Base-by-base conservation (phyloP, 1,140 invertebrate genomes). In the Lucilia sericata region DNA sequence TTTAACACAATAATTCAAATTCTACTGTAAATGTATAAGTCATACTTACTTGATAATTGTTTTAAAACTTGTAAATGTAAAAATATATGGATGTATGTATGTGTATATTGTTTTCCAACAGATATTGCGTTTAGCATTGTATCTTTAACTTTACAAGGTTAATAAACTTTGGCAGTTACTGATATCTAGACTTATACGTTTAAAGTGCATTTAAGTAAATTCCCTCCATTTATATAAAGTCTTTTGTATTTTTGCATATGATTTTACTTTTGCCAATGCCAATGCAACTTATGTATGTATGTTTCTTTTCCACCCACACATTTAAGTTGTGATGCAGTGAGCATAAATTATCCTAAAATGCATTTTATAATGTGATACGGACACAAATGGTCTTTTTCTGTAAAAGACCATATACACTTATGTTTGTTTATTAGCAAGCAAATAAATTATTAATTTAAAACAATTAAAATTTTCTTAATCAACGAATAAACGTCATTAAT, bases 401-500 rank as follows among this genome's bases (percentile, higher is more conserved):
- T 78, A n/a, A 78, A 14, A 34, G 13, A 30, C 25, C 12, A 17
- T 13, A 75, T 14, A 75, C 34, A 75, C 34, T 36, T 36, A 10
- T 34, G 5, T 13, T 8, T 25, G 17, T 7, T 7, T 19, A 47
- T 36, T 47, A 47, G n/a, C 5, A 36, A 21, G 34, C 25, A 30
- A 30, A 30, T 30, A 30, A 17, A 78, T 78, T 47, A 78, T 78
- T 78, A 78, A 78, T 78, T 78, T 42, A 78, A 78, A 78, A 78
- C 75, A 78, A 78, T 78, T 78, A 78, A 78, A 78, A 78, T 47
- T 42, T 19, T 78, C 36, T 19, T 78, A 78, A 78, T 78, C 13
- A n/a, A 47, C 42, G 19, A 36, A 47, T 78, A 47, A 78, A 78
- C 42, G 75, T 78, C 75, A 78, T 78, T 78, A 78, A 47, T 78